Evolutionary conservation across 1,140 invertebrate genomes (phyloP).

Genomic region (Scylla paramamosain): DNA sequence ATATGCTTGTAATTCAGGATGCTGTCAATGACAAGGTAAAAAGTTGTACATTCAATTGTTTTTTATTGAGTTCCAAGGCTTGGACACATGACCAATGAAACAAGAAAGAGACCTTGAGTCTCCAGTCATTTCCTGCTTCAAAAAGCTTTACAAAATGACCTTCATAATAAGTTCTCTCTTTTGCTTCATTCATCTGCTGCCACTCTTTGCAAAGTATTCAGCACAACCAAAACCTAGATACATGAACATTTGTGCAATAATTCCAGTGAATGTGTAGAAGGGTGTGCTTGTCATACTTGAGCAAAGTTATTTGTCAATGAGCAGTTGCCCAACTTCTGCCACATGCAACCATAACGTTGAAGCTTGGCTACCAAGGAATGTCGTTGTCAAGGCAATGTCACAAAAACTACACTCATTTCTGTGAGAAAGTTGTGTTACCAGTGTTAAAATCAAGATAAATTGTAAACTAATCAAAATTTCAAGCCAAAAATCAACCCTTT

Average conservation of each 20-base stretch:
- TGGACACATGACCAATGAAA: conserved; percentile 35
- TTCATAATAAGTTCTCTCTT: conserved; percentile 45
- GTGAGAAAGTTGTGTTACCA: neutral
- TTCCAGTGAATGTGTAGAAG: neutral
- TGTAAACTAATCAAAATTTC: neutral
- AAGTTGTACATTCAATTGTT: conserved; percentile 15
- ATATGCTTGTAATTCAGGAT: conserved; percentile 1
- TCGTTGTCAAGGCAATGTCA: conserved; percentile 44
- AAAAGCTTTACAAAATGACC: conserved; percentile 54
- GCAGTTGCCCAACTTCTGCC: conserved; percentile 45
- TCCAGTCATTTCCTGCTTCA: conserved; percentile 55
- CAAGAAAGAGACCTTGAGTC: conserved; percentile 10
- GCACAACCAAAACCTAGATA: conserved; percentile 15
- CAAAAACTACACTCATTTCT: neutral
- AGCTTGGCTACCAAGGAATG: conserved; percentile 56
- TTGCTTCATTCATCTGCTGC: conserved; percentile 31
- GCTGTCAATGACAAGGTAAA: neutral
- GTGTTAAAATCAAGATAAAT: neutral
- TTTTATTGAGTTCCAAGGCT: conserved; percentile 54
- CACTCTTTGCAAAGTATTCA: conserved; percentile 47
- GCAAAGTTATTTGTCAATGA: conserved; percentile 52
- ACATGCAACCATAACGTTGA: conserved; percentile 43
- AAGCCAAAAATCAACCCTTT: neutral
- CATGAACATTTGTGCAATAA: conserved; percentile 27
- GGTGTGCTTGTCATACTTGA: conserved; percentile 51